A percentile compares a stretch with the other conserved stretches of the same genome.
Evolutionary conservation across 2,797 vertebrate species (phyloP).

Genomic region (Ctenochaetus hawaiiensis): DNA sequence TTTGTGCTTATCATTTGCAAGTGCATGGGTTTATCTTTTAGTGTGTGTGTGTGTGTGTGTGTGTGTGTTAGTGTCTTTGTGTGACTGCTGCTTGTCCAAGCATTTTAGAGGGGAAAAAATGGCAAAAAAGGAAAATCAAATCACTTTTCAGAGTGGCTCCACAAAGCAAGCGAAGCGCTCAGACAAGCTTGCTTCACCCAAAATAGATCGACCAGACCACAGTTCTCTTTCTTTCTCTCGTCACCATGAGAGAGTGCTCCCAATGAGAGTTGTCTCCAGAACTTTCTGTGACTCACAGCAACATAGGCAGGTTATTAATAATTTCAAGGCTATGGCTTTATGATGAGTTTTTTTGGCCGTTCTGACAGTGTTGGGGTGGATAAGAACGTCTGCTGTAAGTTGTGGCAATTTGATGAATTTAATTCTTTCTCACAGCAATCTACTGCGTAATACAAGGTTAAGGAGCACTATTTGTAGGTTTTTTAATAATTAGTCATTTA

Average conservation of each 20-base stretch:
- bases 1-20: constrained; percentile 23
- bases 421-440: constrained; percentile 6
- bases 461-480: neutral
- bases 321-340: constrained; percentile 46
- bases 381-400: constrained; percentile 29
- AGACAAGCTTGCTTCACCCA: constrained; percentile 65
- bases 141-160: constrained; percentile 63
- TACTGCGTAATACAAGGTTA: neutral
- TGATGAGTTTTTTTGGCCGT: constrained; percentile 62
- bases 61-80: constrained; percentile 16
- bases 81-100: constrained; percentile 45
- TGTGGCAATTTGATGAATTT: constrained; percentile 13
- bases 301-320: constrained; percentile 62
- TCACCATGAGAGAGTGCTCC: constrained; percentile 58
- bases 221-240: constrained; percentile 21
- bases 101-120: constrained; percentile 37
- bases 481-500: neutral
- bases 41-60: constrained; percentile 10
- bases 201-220: constrained; percentile 72
- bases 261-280: constrained; percentile 68
- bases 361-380: constrained; percentile 36
- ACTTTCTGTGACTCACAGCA: constrained; percentile 63
- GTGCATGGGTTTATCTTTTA: constrained; percentile 23
- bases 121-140: constrained; percentile 68
- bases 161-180: constrained; percentile 57